Evolutionary conservation across 2,113 vertebrate species (phyloP).

Genomic region (Myotis lucifugus): DNA sequence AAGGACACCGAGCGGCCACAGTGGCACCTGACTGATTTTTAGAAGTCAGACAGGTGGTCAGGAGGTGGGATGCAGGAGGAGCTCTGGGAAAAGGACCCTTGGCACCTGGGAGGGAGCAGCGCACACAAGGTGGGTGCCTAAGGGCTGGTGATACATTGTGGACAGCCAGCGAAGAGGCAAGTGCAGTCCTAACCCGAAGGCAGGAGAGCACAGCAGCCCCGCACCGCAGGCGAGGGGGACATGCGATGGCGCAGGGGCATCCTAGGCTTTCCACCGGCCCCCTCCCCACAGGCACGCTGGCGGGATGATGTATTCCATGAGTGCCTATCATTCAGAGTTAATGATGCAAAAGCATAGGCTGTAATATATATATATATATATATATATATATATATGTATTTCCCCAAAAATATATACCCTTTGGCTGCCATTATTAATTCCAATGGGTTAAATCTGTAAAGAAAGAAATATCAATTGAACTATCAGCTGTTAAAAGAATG

Average conservation of each 20-base stretch:
- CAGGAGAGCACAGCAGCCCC: neutral
- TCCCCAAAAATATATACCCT: too few relatives aligned
- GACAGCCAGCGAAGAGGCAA: neutral
- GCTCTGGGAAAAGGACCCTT: neutral
- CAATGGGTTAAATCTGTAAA: too few relatives aligned
- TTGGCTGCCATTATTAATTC: too few relatives aligned
- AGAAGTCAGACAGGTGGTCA: neutral
- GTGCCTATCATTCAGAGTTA: neutral
- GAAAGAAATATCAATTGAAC: too few relatives aligned
- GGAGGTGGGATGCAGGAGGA: neutral
- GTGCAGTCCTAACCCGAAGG: neutral
- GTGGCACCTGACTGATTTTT: neutral
- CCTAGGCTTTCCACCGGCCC: neutral
- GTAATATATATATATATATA: too few relatives aligned
- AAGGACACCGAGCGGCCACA: neutral
- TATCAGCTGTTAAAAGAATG: too few relatives aligned
- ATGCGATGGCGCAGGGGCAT: fast-evolving
- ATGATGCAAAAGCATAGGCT: neutral
- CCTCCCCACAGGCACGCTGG: neutral
- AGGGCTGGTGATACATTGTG: neutral
- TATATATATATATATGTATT: too few relatives aligned
- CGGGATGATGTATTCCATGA: neutral
- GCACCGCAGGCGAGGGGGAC: neutral
- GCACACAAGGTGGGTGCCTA: neutral
- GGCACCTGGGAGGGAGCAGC: neutral